phyloP scores from a whole-genome alignment of 2,888 invertebrate species.

The Melieria picta region DNA sequence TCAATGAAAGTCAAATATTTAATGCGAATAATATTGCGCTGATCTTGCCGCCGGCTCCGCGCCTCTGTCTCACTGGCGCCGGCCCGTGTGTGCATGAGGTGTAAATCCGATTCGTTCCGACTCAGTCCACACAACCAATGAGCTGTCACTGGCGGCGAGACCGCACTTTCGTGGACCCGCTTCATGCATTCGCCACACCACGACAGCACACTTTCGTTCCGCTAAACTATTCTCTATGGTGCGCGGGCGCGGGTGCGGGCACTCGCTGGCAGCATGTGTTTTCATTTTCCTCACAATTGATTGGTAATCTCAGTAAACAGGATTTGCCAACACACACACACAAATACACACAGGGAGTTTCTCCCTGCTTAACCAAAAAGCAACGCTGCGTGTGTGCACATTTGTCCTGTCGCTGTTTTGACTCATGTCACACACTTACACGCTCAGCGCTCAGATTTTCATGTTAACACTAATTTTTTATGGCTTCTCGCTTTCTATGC shows the following conservation, averaged over 20 bases:
- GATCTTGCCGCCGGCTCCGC: too few relatives aligned
- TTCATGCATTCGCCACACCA: too few relatives aligned
- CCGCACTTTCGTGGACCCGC: too few relatives aligned
- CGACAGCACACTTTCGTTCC: too few relatives aligned
- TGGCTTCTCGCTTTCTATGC: background rate
- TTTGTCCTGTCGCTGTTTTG: background rate
- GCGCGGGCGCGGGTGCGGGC: too few relatives aligned
- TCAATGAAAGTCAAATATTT: background rate
- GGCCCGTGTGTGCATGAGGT: background rate
- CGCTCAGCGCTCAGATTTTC: background rate
- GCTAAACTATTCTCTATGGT: too few relatives aligned
- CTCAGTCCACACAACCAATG: background rate
- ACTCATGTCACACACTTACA: too few relatives aligned
- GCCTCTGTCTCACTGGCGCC: background rate
- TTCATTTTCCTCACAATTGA: conserved; percentile 25
- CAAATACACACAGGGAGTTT: background rate
- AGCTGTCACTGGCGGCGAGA: too few relatives aligned
- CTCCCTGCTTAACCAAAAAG: background rate
- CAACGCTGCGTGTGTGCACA: background rate
- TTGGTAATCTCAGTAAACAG: conserved; percentile 27
- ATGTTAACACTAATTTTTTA: background rate
- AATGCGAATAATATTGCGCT: too few relatives aligned
- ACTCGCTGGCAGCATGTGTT: background rate
- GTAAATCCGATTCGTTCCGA: background rate
- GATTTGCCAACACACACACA: conserved; percentile 15